Base-by-base conservation (phyloP, 2,888 invertebrate species). In the Nesidiocoris tenuis region DNA sequence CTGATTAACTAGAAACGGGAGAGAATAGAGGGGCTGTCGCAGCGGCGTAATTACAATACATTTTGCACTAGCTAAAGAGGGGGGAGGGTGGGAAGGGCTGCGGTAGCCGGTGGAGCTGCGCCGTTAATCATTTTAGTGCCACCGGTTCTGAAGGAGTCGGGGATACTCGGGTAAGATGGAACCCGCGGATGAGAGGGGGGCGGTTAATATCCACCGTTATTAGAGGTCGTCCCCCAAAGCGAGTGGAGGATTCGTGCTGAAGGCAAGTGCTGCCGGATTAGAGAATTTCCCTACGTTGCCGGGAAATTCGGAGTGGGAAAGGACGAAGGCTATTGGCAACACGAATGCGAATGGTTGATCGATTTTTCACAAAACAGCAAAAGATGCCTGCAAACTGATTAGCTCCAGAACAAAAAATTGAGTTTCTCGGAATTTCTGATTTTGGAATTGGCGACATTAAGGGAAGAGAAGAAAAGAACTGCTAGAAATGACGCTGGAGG, bases 91-190 rank as follows among this genome's bases (percentile, higher is more conserved):
- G n/a, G n/a, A n/a, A n/a, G n/a, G n/a, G n/a, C n/a, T n/a, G n/a
- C n/a, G n/a, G n/a, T n/a, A n/a, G n/a, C n/a, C 63, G 25, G 63
- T 23, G 39, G 39, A 65, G 39, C 65, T 17, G 39, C 12, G 39
- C 65, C 25, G 25, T 65, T 65, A 65, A 65, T 65, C 65, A 65
- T 65, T 65, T 65, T 65, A 65, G 25, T 65, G 39, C 54, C 39
- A 39, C 39, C 18, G 1, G 23, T n/a, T n/a, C n/a, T 23, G 23
- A 23, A 25, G 23, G 65, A 9, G 65, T 24, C 65, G 39, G 12
- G 39, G 54, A 65, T 65, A 65, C 19, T 1, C n/a, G 22, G 19
- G 22, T 12, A 22, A 23, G 63, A 23, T 63, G 63, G 24, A 12
- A 39, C 3, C 12, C 3, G 39, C 39, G 39, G 12, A n/a, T n/a